Evolutionary conservation across 2,797 vertebrate species (phyloP).

Genomic region (Hydrophis major): DNA sequence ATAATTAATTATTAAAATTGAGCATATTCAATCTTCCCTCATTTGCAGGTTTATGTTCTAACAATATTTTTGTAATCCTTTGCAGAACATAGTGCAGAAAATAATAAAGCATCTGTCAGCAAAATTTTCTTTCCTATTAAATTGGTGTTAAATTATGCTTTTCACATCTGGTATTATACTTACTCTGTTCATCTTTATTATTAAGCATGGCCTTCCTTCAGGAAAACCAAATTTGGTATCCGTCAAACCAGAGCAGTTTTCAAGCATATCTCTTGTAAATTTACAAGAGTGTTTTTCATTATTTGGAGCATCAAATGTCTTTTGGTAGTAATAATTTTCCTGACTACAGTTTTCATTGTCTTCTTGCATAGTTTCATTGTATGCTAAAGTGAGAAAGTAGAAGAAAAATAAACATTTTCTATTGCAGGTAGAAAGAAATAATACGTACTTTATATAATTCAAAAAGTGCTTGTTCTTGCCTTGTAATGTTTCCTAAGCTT

Average conservation of each 20-base stretch:
- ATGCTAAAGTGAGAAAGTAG: conserved; percentile 66
- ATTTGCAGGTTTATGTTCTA: not conserved
- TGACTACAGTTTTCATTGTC: conserved; percentile 73
- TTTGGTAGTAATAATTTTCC: conserved; percentile 76
- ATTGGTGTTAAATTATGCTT: not conserved
- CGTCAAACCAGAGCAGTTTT: conserved; percentile 77
- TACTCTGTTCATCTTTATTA: conserved; percentile 93
- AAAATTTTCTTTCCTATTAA: not conserved
- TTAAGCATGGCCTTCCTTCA: conserved; percentile 80
- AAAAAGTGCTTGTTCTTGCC: not conserved
- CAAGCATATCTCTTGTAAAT: conserved; percentile 81
- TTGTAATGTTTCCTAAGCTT: not conserved
- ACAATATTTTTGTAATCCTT: not conserved
- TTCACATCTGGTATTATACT: conserved; percentile 30
- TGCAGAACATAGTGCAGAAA: not conserved
- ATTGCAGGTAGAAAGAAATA: not conserved
- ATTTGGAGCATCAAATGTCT: conserved; percentile 68
- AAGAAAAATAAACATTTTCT: not conserved
- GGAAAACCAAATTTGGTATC: conserved; percentile 83
- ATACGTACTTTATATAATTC: not conserved
- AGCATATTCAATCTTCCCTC: too few species aligned
- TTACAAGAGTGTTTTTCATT: conserved; percentile 84
- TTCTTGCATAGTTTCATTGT: conserved; percentile 76
- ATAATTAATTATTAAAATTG: not conserved
- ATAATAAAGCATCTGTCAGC: not conserved